Percentiles rank a stretch among this genome's conserved stretches.
Conservation (phyloP, 1,140 invertebrate genomes). For the Pseudobourletiella spinata region DNA sequence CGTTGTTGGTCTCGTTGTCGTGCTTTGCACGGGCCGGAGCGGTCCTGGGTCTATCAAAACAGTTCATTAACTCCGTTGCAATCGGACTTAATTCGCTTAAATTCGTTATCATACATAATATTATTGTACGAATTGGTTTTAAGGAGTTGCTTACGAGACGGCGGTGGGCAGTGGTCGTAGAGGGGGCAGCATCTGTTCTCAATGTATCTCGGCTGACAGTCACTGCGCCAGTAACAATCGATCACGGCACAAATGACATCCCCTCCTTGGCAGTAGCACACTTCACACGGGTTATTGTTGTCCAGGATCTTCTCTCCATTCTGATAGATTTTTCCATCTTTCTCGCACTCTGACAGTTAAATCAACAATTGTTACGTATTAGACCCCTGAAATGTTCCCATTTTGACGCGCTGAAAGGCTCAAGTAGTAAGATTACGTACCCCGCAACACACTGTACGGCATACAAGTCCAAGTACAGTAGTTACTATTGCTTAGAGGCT, state of each 20-base stretch:
- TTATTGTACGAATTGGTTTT: no score
- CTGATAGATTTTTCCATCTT: constrained; percentile 59
- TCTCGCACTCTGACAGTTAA: constrained; percentile 57
- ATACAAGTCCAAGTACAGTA: no score
- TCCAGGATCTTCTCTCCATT: constrained; percentile 64
- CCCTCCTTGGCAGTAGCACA: constrained; percentile 67
- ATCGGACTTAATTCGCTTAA: no score
- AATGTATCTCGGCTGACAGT: constrained; percentile 55
- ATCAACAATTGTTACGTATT: no score
- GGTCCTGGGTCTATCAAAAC: constrained; percentile 14
- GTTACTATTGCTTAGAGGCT: no score
- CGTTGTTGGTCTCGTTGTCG: constrained; percentile 4
- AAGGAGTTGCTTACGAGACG: constrained; percentile 18
- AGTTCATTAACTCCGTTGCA: no score
- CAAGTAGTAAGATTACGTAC: no score
- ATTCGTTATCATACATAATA: no score
- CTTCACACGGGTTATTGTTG: constrained; percentile 58
- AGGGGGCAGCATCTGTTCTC: constrained; percentile 57
- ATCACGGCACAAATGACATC: constrained; percentile 64
- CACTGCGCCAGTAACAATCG: constrained; percentile 60
- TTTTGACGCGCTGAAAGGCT: no score
- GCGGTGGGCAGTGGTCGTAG: constrained; percentile 64
- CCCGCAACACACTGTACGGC: no score
- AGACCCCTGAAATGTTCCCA: no score
- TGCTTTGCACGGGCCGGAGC: constrained; percentile 12